Evolutionary conservation across 37 sponge, comb jelly and placozoan species (phyloP).

Genomic region (Beroe forskalii): DNA sequence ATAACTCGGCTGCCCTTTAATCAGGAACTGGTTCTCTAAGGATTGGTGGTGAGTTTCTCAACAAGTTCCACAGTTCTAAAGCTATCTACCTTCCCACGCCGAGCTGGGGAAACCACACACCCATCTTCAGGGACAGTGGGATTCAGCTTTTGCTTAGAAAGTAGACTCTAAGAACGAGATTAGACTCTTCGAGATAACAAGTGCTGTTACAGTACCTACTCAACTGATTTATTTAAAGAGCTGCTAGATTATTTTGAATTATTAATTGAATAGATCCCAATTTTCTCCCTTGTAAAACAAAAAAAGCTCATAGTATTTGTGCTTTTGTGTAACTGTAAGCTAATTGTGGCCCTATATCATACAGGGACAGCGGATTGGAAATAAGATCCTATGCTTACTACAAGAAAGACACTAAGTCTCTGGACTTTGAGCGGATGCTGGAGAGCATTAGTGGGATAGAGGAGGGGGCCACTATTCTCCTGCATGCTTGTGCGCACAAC

Average conservation of each 20-base stretch:
- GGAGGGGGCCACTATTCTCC: conserved; percentile 77
- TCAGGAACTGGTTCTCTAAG: conserved; percentile 89
- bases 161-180: too few species aligned
- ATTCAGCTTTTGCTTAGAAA: too few species aligned
- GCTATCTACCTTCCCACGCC: conserved; percentile 84
- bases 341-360: too few species aligned
- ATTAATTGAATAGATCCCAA: too few species aligned
- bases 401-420: conserved; percentile 72
- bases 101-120: conserved; percentile 92
- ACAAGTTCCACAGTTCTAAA: conserved; percentile 73
- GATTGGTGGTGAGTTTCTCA: conserved; percentile 79
- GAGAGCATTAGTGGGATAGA: conserved; percentile 78
- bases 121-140: conserved; percentile 88
- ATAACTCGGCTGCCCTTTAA: too few species aligned
- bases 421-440: conserved; percentile 76
- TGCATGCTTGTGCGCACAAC: conserved; percentile 97
- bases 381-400: conserved; percentile 83
- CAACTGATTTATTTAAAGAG: too few species aligned
- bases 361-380: conserved; percentile 76
- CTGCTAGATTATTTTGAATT: too few species aligned
- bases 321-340: too few species aligned
- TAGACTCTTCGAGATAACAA: too few species aligned
- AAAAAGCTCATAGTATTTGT: too few species aligned
- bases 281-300: too few species aligned
- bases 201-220: too few species aligned